These are phyloP conservation scores for Scrobipalpa atriplicella DNA, from an alignment of 2,888 invertebrate genomes.

Conservation along the genomic window DNA sequence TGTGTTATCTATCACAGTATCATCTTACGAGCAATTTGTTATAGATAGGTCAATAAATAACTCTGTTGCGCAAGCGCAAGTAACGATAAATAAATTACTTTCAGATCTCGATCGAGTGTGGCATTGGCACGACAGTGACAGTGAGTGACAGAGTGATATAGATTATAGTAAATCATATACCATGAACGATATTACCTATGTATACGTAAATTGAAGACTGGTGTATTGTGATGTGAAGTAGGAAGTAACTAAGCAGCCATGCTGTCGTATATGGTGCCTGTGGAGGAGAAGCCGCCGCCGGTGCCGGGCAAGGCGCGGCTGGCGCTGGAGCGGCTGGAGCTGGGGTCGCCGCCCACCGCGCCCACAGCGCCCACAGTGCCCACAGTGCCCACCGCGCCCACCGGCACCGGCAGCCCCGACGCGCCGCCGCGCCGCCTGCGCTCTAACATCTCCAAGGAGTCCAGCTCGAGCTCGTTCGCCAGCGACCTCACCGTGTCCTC, in stretches of 20 bases:
- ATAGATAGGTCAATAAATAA: constrained; percentile 5
- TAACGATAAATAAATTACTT: constrained; percentile 41
- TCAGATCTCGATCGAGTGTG: constrained; percentile 56
- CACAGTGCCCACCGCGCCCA: constrained; percentile 33
- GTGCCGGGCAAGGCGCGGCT: constrained; percentile 79
- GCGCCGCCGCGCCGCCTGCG: constrained; percentile 57
- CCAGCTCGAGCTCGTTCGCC: constrained; percentile 87
- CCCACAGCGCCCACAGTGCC: background rate
- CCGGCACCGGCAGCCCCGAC: constrained; percentile 63
- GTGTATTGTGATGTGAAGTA: constrained; percentile 23
- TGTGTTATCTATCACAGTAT: background rate
- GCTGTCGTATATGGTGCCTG: constrained; percentile 91
- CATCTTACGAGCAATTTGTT: background rate
- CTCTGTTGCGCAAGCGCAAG: constrained; percentile 18
- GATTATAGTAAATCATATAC: constrained; percentile 39
- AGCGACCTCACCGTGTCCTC: constrained; percentile 85
- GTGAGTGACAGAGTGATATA: constrained; percentile 32
- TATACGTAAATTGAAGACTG: constrained; percentile 29
- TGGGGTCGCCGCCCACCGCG: constrained; percentile 54
- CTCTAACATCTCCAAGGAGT: constrained; percentile 84
- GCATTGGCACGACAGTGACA: constrained; percentile 37
- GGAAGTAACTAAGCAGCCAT: constrained; percentile 66
- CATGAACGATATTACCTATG: constrained; percentile 32
- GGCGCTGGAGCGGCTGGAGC: constrained; percentile 75
- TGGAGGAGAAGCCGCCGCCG: constrained; percentile 89